Evolutionary conservation across 2,888 invertebrate species (phyloP).

Genomic region (Gastracanthus pulcherrimus): DNA sequence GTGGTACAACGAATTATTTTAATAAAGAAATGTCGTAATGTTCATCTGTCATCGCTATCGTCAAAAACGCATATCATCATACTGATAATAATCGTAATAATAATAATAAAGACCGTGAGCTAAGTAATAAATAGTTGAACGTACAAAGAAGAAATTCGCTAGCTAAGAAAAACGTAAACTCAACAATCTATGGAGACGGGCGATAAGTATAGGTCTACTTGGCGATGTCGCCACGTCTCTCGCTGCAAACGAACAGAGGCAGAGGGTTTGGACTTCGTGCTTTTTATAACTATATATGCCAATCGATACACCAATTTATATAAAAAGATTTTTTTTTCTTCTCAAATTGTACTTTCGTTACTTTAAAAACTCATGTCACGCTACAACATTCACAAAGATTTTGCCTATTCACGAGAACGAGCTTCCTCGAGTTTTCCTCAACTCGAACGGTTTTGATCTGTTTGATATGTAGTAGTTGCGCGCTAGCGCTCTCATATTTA

Average conservation of each 20-base stretch:
- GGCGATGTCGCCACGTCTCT: slow-evolving; percentile 15
- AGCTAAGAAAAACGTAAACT: slow-evolving; percentile 72
- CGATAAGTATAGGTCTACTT: not conserved
- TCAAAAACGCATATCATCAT: slow-evolving; percentile 22
- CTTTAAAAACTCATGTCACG: slow-evolving; percentile 34
- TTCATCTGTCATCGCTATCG: slow-evolving; percentile 13
- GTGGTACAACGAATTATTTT: slow-evolving; percentile 38
- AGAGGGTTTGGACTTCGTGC: slow-evolving; percentile 67
- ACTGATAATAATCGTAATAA: not conserved
- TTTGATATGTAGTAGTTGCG: slow-evolving; percentile 57
- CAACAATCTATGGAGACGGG: slow-evolving; percentile 66
- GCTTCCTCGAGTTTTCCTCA: slow-evolving; percentile 53
- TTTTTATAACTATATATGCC: slow-evolving; percentile 27
- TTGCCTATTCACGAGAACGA: slow-evolving; percentile 49
- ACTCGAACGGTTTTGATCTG: slow-evolving; percentile 44
- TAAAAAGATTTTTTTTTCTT: slow-evolving; percentile 16
- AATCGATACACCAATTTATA: slow-evolving; percentile 37
- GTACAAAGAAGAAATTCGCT: slow-evolving; percentile 65
- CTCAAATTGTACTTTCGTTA: slow-evolving; percentile 35
- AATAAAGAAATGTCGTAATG: slow-evolving; percentile 21
- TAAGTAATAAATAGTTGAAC: slow-evolving; percentile 59
- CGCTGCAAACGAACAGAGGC: slow-evolving; percentile 66
- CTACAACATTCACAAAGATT: slow-evolving; percentile 40
- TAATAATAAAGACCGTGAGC: slow-evolving; percentile 56
- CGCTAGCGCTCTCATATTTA: slow-evolving; percentile 35